These are phyloP conservation scores for Drosophila diplacantha DNA, from an alignment of 2,888 invertebrate genomes.

Conservation along the genomic window DNA sequence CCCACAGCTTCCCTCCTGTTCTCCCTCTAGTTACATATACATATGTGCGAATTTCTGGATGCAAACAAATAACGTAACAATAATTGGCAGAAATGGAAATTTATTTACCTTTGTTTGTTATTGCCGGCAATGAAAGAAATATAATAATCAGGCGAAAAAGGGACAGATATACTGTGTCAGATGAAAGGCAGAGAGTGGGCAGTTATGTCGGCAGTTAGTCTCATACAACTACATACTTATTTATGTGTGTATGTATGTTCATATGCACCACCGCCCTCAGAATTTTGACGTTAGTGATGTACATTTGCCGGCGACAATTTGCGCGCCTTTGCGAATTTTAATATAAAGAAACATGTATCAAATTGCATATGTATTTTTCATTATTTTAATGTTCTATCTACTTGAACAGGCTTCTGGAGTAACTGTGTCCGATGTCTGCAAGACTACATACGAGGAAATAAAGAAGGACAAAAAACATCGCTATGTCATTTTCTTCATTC, in stretches of 20 bases:
- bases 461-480: slow-evolving; percentile 98
- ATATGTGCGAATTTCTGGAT: neutral
- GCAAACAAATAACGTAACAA: slow-evolving; percentile 1
- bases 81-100: neutral
- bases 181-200: slow-evolving; percentile 26
- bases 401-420: slow-evolving; percentile 93
- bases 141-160: slow-evolving; percentile 23
- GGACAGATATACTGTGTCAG: slow-evolving; percentile 29
- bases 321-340: slow-evolving; percentile 19
- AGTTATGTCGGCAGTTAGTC: slow-evolving; percentile 33
- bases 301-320: slow-evolving; percentile 16
- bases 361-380: neutral
- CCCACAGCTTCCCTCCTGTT: slow-evolving; percentile 14
- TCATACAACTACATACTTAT: slow-evolving; percentile 6
- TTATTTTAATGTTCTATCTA: slow-evolving; percentile 16
- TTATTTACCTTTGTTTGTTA: slow-evolving; percentile 30
- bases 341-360: neutral
- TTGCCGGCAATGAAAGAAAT: slow-evolving; percentile 35
- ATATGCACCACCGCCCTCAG: neutral
- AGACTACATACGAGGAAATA: slow-evolving; percentile 96
- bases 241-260: neutral
- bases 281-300: slow-evolving; percentile 5
- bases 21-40: neutral
- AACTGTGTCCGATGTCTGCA: slow-evolving; percentile 95
- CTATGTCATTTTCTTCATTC: slow-evolving; percentile 97